These are phyloP conservation scores for Sciaenops ocellatus DNA, from an alignment of 2,797 vertebrate species.

Conservation along the genomic window DNA sequence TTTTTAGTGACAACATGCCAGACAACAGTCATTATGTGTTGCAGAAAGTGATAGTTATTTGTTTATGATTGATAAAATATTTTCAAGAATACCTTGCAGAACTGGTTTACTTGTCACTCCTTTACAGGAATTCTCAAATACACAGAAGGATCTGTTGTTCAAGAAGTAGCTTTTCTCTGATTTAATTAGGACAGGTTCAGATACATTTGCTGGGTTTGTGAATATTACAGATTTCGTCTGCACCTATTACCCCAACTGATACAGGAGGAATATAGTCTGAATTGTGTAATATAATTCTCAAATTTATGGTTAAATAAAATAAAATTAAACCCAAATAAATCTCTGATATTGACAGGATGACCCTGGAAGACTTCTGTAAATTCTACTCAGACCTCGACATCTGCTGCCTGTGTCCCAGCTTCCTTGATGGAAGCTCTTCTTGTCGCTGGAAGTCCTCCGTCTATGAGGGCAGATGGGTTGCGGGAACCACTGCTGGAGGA, in stretches of 20 bases:
- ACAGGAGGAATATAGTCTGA: background rate
- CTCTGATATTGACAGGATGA: conserved; percentile 84
- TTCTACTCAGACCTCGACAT: conserved; percentile 87
- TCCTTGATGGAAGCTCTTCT: conserved; percentile 81
- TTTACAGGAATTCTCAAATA: background rate
- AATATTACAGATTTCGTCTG: background rate
- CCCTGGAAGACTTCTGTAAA: conserved; percentile 84
- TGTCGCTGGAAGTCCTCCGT: conserved; percentile 86
- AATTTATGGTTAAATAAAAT: background rate
- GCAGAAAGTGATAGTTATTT: background rate
- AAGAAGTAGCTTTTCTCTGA: background rate
- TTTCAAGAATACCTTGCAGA: background rate
- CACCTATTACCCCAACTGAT: background rate
- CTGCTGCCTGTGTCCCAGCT: conserved; percentile 88
- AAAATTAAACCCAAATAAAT: background rate
- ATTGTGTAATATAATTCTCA: background rate
- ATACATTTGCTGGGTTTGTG: background rate
- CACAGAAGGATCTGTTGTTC: background rate
- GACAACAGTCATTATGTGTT: background rate
- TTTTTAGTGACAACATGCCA: background rate
- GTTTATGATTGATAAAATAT: background rate
- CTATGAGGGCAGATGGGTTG: conserved; percentile 87
- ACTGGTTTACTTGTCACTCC: background rate
- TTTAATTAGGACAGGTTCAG: background rate
- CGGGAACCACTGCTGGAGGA: conserved; percentile 88